Base-by-base conservation (phyloP, 2,113 vertebrate genomes). In the Pelmatolapia mariae region DNA sequence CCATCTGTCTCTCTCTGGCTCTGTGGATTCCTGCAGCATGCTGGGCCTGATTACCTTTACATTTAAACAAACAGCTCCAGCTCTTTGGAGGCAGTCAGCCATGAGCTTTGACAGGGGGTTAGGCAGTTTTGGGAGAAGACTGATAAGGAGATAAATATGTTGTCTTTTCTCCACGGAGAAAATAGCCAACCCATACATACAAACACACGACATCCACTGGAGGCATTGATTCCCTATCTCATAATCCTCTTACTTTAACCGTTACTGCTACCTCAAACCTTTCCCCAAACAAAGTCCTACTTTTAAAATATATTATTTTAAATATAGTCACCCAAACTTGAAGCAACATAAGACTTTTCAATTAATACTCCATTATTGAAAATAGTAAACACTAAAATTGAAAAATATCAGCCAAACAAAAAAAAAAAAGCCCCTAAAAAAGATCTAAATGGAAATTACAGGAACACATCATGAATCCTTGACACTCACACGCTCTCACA, bases 11-110 rank as follows among this genome's bases (percentile, higher is more conserved):
- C 66, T 79, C 73, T 79, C 87, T 57, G 71, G 47, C 86, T 92
- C 82, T 43, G 76, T 79, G 84, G 52, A 86, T 93, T 92, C 90
- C 89, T 84, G 87, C 66, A 52, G 90, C 84, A 83, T 47, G 52
- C 91, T 89, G 38, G 82, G 84, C 88, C 87, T 94, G 93, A 96
- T 96, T 95, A 93, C 92, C 90, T 95, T 94, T 94, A 95, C 91
- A 93, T 95, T 95, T 92, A 95, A 95, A 95, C 93, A 95, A 95
- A 96, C 93, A 93, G 84, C 84, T 57, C 24, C 47, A 16, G 86
- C 89, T 91, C 86, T 94, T 92, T 91, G 87, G 80, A 93, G 73
- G 84, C 91, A 93, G 89, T 81, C 93, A 91, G 82, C 91, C 87
- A 83, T 95, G 89, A 92, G 84, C 57, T 84, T 61, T 90, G 92